Evolutionary conservation across 2,113 vertebrate species (phyloP).

Genomic region (Dipodomys merriami): DNA sequence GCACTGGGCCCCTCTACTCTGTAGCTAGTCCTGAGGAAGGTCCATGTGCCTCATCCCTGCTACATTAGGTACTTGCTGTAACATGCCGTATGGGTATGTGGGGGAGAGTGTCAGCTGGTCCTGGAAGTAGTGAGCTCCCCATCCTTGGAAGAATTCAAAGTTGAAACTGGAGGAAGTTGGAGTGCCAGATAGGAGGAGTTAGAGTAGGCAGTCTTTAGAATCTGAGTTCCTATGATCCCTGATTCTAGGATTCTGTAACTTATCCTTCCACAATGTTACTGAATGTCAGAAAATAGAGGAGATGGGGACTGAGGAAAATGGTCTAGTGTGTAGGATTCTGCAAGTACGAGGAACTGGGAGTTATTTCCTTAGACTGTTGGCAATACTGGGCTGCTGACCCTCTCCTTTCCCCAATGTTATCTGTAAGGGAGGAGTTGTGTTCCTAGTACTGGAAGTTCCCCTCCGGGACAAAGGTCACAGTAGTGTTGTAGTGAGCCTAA

Average conservation of each 20-base stretch:
- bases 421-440: background rate
- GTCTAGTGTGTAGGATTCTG: background rate
- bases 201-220: background rate
- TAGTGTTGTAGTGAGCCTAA: background rate
- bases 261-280: background rate
- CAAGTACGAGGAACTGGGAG: slow-evolving; percentile 19
- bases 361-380: background rate
- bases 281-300: slow-evolving; percentile 37
- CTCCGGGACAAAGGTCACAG: rapidly evolving
- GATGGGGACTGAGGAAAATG: background rate
- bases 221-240: background rate
- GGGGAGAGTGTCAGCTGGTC: no score
- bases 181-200: background rate
- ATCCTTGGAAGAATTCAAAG: background rate
- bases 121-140: background rate
- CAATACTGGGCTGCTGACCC: background rate
- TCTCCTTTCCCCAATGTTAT: background rate
- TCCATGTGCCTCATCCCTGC: background rate
- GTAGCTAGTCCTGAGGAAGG: background rate
- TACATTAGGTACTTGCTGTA: background rate
- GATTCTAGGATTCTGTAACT: background rate
- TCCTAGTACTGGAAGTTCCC: background rate
- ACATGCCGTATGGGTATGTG: no score
- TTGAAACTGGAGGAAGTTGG: background rate
- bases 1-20: background rate